phyloP scores from a whole-genome alignment of 2,888 invertebrate species.

The Crepidodera aurea region DNA sequence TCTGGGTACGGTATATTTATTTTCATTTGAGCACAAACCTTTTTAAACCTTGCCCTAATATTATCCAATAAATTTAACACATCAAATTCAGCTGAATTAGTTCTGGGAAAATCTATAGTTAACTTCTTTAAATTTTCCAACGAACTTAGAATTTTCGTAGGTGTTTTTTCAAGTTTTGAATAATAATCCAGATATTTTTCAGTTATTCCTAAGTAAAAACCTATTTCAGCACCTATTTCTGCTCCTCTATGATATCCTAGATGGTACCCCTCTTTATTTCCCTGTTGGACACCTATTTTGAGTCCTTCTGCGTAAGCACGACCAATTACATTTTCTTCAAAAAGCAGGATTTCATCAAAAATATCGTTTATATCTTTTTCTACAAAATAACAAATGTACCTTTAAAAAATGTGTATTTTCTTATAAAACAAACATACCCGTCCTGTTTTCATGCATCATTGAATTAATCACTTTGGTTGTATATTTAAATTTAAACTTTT shows the following conservation, averaged over 20 bases:
- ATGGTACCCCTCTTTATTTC: constrained; percentile 74
- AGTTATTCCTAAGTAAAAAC: constrained; percentile 73
- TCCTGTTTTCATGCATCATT: background rate
- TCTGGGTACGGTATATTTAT: constrained; percentile 66
- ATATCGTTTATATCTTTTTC: constrained; percentile 77
- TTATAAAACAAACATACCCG: background rate
- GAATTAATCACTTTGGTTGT: too few species aligned
- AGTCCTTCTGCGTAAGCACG: constrained; percentile 75
- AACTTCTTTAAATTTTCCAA: constrained; percentile 67
- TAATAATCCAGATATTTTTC: constrained; percentile 55
- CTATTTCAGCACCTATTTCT: constrained; percentile 79
- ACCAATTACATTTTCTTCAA: constrained; percentile 72
- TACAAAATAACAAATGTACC: constrained; percentile 8
- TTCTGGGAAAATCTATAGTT: constrained; percentile 55
- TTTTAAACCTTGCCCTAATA: constrained; percentile 75
- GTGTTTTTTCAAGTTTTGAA: constrained; percentile 51
- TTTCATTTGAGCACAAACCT: constrained; percentile 73
- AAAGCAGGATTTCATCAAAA: constrained; percentile 74
- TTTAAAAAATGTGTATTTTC: background rate
- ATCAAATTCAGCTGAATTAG: constrained; percentile 67
- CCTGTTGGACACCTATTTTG: constrained; percentile 67
- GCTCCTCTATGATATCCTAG: constrained; percentile 81
- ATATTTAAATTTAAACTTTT: too few species aligned
- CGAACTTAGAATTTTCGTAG: constrained; percentile 66
- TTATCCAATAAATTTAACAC: constrained; percentile 69